Conservation (phyloP, 1,140 invertebrate genomes). For the Drosophila kanapiae region DNA sequence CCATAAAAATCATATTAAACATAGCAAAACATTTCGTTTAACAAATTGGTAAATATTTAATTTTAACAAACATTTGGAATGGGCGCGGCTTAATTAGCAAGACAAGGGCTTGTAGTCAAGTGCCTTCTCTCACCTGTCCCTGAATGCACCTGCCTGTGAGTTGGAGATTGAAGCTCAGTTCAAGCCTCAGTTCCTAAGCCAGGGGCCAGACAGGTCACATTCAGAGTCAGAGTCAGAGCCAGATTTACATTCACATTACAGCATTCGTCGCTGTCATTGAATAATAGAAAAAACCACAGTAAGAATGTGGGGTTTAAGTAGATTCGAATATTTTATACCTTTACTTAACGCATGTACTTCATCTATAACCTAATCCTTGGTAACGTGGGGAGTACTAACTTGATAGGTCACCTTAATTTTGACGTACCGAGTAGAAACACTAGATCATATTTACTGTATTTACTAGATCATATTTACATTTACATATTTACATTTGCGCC, state of each 20-base stretch:
- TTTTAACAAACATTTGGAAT: conserved; percentile 35
- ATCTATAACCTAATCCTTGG: too few relatives aligned
- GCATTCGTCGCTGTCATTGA: conserved; percentile 69
- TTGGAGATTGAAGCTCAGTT: conserved; percentile 1
- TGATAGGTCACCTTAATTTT: too few relatives aligned
- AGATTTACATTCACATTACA: conserved; percentile 59
- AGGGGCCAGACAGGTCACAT: conserved; percentile 43
- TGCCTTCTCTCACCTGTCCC: conserved; percentile 20
- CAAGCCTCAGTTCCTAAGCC: conserved; percentile 28
- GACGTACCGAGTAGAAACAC: too few relatives aligned
- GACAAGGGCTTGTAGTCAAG: conserved; percentile 34
- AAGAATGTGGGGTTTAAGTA: background rate
- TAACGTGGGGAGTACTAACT: too few relatives aligned
- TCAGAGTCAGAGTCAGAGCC: conserved; percentile 22
- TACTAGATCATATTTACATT: too few relatives aligned
- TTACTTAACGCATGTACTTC: background rate
- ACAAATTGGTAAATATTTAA: conserved; percentile 14
- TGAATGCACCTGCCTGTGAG: conserved; percentile 31
- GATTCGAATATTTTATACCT: background rate
- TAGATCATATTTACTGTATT: too few relatives aligned
- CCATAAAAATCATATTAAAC: conserved; percentile 7
- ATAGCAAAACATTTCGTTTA: background rate
- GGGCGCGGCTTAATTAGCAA: conserved; percentile 28
- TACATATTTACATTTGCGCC: too few relatives aligned
- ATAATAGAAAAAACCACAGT: conserved; percentile 50